These are phyloP conservation scores for Clitarchus hookeri DNA, from an alignment of 2,888 invertebrate genomes.

Conservation along the genomic window DNA sequence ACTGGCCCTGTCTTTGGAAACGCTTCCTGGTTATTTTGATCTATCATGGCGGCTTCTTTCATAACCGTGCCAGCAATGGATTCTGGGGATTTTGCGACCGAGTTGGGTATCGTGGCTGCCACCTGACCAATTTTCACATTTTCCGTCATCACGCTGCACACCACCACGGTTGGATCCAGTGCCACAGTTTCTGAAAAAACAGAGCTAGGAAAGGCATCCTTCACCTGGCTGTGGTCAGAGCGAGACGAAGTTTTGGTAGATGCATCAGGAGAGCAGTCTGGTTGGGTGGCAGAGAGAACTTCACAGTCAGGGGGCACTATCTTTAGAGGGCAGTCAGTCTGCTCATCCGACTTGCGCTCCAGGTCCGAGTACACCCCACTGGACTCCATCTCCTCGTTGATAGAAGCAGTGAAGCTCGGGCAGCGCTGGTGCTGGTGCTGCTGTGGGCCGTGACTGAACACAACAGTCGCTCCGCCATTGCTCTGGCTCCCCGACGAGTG, in stretches of 20 bases:
- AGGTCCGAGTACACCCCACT: slow-evolving; percentile 88
- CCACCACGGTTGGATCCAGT: background rate
- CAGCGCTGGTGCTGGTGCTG: slow-evolving; percentile 45
- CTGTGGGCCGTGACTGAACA: background rate
- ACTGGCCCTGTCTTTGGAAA: too few species aligned
- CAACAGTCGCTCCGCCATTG: slow-evolving; percentile 26
- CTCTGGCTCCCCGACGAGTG: slow-evolving; percentile 45
- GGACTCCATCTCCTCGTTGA: slow-evolving; percentile 84
- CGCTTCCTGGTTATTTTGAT: background rate
- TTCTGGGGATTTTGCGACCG: slow-evolving; percentile 25
- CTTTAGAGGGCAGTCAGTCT: slow-evolving; percentile 49
- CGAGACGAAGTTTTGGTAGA: slow-evolving; percentile 58
- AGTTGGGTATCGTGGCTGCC: slow-evolving; percentile 17
- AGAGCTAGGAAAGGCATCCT: background rate
- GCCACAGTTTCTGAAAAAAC: background rate
- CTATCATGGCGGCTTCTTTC: background rate
- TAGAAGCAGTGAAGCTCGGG: slow-evolving; percentile 57
- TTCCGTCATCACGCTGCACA: slow-evolving; percentile 17
- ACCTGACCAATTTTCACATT: slow-evolving; percentile 24
- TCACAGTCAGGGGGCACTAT: slow-evolving; percentile 43
- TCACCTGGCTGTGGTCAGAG: slow-evolving; percentile 38
- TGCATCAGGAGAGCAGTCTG: slow-evolving; percentile 65
- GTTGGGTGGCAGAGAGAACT: background rate
- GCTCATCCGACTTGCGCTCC: slow-evolving; percentile 72
- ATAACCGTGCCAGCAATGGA: background rate